phyloP scores from a whole-genome alignment of 1,140 invertebrate genomes.

The Heliconius congener region DNA sequence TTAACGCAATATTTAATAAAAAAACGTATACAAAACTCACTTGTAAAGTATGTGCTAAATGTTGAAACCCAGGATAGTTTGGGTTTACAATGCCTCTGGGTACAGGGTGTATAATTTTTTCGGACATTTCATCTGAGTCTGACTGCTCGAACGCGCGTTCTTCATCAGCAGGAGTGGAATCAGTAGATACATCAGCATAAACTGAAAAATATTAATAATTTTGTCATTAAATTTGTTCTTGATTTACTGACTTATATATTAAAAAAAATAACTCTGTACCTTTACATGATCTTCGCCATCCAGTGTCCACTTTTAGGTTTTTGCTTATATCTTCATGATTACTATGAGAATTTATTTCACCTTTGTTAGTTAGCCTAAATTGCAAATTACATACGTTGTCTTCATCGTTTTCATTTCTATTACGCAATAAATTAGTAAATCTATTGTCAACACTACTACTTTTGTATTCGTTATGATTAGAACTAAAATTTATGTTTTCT shows the following conservation, averaged over 20 bases:
- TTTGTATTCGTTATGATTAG: conserved; percentile 45
- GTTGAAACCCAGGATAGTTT: conserved; percentile 89
- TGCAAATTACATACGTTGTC: conserved; percentile 59
- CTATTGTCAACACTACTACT: conserved; percentile 35
- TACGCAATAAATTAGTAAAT: conserved; percentile 25
- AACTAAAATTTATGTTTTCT: conserved; percentile 47
- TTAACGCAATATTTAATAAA: neutral
- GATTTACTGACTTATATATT: neutral
- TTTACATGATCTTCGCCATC: neutral
- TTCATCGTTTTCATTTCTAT: conserved; percentile 37
- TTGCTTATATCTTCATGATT: conserved; percentile 11
- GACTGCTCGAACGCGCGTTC: conserved; percentile 67
- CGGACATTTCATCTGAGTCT: conserved; percentile 78
- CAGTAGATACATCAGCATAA: conserved; percentile 51
- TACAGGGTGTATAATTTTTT: conserved; percentile 63
- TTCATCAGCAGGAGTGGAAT: conserved; percentile 58
- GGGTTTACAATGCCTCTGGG: conserved; percentile 89
- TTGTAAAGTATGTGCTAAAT: conserved; percentile 82
- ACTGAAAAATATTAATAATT: conserved; percentile 27
- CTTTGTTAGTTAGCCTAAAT: conserved; percentile 55
- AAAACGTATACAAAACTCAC: conserved; percentile 47
- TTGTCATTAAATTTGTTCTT: neutral
- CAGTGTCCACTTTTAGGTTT: neutral
- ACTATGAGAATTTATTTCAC: conserved; percentile 24
- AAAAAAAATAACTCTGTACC: neutral